Conservation (phyloP, 2,888 invertebrate genomes). For the Campoletis raptor region DNA sequence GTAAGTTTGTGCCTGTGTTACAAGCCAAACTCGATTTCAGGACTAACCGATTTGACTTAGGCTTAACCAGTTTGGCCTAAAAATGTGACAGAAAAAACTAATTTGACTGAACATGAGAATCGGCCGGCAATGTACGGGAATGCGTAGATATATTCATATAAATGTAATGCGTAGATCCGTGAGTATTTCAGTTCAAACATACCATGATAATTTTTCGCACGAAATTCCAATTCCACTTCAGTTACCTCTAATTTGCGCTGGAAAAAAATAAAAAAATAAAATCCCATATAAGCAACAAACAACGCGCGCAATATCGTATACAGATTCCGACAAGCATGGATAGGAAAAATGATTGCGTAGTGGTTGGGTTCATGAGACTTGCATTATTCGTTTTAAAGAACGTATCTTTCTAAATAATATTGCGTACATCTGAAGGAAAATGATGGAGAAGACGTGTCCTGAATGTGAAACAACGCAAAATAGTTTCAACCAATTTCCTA, state of each 20-base stretch:
- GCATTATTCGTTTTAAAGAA: neutral
- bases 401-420: neutral
- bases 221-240: conserved; percentile 67
- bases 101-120: neutral
- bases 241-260: conserved; percentile 61
- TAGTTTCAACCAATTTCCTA: neutral
- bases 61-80: neutral
- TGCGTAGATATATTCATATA: neutral
- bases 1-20: neutral
- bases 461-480: neutral
- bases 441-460: neutral
- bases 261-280: conserved; percentile 24
- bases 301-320: neutral
- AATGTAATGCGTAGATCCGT: conserved; percentile 12
- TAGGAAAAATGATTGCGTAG: neutral
- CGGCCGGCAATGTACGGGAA: neutral
- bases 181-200: conserved; percentile 24
- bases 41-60: neutral
- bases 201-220: conserved; percentile 69
- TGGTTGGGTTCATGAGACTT: neutral
- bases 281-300: neutral
- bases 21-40: neutral
- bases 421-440: neutral
- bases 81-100: neutral
- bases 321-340: neutral